Base-by-base conservation (phyloP, 2,113 vertebrate species). In the Lates calcarifer region DNA sequence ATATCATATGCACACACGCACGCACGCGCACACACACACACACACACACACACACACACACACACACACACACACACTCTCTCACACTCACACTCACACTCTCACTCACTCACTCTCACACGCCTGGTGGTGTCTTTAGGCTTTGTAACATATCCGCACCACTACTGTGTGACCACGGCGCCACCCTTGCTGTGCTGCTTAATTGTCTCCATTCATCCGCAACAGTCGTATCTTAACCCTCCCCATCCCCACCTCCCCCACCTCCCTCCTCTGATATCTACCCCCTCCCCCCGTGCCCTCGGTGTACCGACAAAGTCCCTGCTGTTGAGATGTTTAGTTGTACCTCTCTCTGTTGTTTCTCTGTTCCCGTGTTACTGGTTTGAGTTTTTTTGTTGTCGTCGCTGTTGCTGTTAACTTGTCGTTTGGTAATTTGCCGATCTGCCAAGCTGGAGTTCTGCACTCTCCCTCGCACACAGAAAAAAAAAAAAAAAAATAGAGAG, bases 91-190 rank as follows among this genome's bases (percentile, higher is more conserved):
- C 10, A 17, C 41, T 15, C 41, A 17, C 41, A 45, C 15, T 15
- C 41, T 2, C 78, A 56, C 63, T n/a, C n/a, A n/a, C n/a, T n/a
- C n/a, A n/a, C n/a, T n/a, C n/a, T n/a, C n/a, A 28, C 89, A 76
- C 82, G 53, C 87, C 83, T 79, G 85, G 83, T 85, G 79, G 81
- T 83, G 87, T 87, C 90, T 89, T 85, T 75, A 63, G 70, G 84
- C 89, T 89, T 81, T 92, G 92, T 93, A 86, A 90, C 90, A 91
- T 92, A 92, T 93, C 91, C 78, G 81, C 91, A 87, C 86, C 85
- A 79, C 87, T 81, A 86, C 91, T 89, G 88, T 89, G 90, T 85
- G 87, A 89, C 75, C 80, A 77, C 41, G 74, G 79, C 78, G 61
- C 73, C 79, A 47, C 76, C 86, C 81, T 88, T 60, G 83, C 90